A percentile compares a stretch with the other conserved stretches of the same genome.
phyloP scores from a whole-genome alignment of 2,888 invertebrate species.

The Gymnocheta viridis region DNA sequence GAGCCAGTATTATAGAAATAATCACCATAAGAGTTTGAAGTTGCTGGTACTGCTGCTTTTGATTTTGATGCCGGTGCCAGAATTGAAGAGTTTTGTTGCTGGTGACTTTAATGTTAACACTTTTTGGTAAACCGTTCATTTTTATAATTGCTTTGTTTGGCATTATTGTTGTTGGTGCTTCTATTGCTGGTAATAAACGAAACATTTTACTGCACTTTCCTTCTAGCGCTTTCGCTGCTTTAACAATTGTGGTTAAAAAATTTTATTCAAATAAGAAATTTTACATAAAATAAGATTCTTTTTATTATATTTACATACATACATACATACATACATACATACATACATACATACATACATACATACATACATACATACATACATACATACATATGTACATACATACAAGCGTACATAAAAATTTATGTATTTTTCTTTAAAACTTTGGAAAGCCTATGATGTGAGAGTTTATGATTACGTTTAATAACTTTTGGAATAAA shows the following conservation, averaged over 20 bases:
- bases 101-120: constrained; percentile 53
- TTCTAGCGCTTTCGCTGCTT: constrained; percentile 80
- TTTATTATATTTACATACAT: background rate
- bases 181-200: constrained; percentile 56
- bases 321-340: background rate
- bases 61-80: constrained; percentile 63
- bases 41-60: constrained; percentile 36
- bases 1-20: constrained; percentile 61
- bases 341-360: background rate
- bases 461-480: constrained; percentile 41
- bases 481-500: constrained; percentile 57
- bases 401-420: too few species aligned
- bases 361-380: background rate
- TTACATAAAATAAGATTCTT: constrained; percentile 43
- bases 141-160: constrained; percentile 59
- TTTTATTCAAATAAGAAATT: constrained; percentile 48
- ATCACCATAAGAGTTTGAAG: constrained; percentile 51
- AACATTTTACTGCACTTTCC: constrained; percentile 78
- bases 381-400: background rate
- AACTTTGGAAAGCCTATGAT: constrained; percentile 2
- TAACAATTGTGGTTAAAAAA: constrained; percentile 73
- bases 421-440: constrained; percentile 7
- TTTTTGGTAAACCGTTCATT: constrained; percentile 60
- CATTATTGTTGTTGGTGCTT: constrained; percentile 65
- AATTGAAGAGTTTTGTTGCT: constrained; percentile 58